Base-by-base conservation (phyloP, 2,113 vertebrate species). In the Sarotherodon lohbergeri region DNA sequence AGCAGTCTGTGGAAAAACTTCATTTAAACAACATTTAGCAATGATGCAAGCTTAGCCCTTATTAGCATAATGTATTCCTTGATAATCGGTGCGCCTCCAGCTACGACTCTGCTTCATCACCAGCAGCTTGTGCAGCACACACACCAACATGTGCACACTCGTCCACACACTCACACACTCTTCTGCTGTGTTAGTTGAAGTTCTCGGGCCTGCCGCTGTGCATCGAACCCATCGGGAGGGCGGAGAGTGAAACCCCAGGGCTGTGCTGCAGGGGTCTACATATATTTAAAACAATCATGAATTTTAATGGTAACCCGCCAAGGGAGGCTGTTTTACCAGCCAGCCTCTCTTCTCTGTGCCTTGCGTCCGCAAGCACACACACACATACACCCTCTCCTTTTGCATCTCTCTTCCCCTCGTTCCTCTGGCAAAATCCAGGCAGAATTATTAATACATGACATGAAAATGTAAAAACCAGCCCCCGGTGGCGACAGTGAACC, bases 221-320 rank as follows among this genome's bases (percentile, higher is more conserved):
- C 88, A 80, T 88, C 36, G 5, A 86, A 86, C 87, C 92, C 92
- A 88, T 87, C 86, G 86, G 85, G 90, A 73, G 89, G 90, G 94
- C 10, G 76, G 91, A 82, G 87, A 81, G 76, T 79, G 54, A 56
- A 88, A 88, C 91, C 93, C 89, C 63, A 59, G 85, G 86, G 91
- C 84, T 79, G 71, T 91, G 86, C 95, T 93, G 89, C 83, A 88
- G 93, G 94, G 90, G 86, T 88, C 80, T 86, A 95, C 94, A 91
- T 94, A 94, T 95, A 96, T 95, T 96, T 95, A 96, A 96, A 94
- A 86, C 89, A 88, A 92, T 91, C 92, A 95, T 96, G 94, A 94
- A 97, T 97, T 96, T 96, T 95, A 93, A 95, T 90, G 81, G 68
- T 7, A 57, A 84, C 87, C 94, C 78, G 9, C 85, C 43, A 29